Conservation (phyloP, 2,888 invertebrate genomes). For the Camptogramma bilineatum region DNA sequence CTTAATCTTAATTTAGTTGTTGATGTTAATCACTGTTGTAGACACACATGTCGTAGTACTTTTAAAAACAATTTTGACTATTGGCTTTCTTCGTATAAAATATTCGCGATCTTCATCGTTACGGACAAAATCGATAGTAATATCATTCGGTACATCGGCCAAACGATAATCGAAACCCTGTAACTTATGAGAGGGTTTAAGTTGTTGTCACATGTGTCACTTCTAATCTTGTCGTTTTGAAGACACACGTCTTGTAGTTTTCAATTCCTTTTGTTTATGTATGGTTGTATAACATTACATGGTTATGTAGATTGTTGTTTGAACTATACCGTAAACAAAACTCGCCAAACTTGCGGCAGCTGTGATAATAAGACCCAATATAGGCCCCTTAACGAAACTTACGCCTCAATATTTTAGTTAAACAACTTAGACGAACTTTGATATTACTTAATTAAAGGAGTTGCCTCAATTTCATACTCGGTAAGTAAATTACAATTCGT, state of each 20-base stretch:
- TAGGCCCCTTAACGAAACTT: conserved; percentile 43
- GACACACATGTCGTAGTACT: too few species aligned
- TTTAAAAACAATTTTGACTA: not conserved
- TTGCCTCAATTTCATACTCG: conserved; percentile 41
- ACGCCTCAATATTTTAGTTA: conserved; percentile 51
- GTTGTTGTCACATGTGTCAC: not conserved
- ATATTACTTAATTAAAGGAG: conserved; percentile 51
- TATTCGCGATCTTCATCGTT: too few species aligned
- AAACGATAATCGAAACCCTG: too few species aligned
- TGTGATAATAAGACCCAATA: conserved; percentile 39
- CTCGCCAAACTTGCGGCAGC: conserved; percentile 28
- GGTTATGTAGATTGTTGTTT: conserved; percentile 15
- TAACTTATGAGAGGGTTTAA: not conserved
- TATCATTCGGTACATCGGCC: too few species aligned
- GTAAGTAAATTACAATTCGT: conserved; percentile 42
- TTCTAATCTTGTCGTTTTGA: not conserved
- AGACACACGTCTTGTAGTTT: not conserved
- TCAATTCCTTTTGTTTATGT: conserved; percentile 6
- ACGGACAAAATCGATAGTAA: too few species aligned
- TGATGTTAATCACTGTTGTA: too few species aligned
- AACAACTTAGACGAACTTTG: conserved; percentile 51
- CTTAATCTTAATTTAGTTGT: too few species aligned
- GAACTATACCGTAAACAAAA: conserved; percentile 26
- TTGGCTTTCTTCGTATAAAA: too few species aligned
- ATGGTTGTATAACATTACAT: conserved; percentile 4